A percentile compares a stretch with the other conserved stretches of the same genome.
Evolutionary conservation across 2,797 vertebrate species (phyloP).

Genomic region (Eulemur rubriventer): DNA sequence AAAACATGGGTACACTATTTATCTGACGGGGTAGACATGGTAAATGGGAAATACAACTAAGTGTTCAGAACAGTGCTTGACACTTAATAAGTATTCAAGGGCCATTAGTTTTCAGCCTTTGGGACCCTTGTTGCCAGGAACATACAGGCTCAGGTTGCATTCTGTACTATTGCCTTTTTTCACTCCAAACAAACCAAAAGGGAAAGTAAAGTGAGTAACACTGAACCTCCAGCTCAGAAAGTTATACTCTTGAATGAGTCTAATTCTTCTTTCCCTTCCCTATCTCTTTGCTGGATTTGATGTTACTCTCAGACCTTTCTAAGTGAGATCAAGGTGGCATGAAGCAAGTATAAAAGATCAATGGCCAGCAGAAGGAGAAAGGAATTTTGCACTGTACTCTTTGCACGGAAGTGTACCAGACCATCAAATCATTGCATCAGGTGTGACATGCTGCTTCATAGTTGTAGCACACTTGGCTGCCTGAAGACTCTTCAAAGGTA

Average conservation of each 20-base stretch:
- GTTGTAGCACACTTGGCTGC: background rate
- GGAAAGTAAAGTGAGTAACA: background rate
- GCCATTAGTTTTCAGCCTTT: background rate
- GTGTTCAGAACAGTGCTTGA: background rate
- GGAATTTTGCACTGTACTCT: background rate
- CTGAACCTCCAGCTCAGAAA: background rate
- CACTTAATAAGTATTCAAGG: background rate
- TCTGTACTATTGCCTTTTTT: background rate
- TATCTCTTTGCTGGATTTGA: background rate
- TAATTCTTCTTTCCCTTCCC: background rate
- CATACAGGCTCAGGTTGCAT: background rate
- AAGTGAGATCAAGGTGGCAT: background rate
- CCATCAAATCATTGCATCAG: background rate
- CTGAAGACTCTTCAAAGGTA: conserved; percentile 17
- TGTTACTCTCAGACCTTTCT: background rate
- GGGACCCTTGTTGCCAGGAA: background rate
- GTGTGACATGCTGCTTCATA: background rate
- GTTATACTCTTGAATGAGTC: background rate
- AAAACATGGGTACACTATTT: background rate
- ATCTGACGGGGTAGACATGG: background rate
- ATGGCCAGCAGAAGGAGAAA: background rate
- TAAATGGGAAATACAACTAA: background rate
- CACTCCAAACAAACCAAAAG: background rate
- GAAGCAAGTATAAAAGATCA: background rate
- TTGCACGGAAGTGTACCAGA: background rate